These are phyloP conservation scores for Molorchus minor DNA, from an alignment of 2,888 invertebrate genomes.

Conservation along the genomic window DNA sequence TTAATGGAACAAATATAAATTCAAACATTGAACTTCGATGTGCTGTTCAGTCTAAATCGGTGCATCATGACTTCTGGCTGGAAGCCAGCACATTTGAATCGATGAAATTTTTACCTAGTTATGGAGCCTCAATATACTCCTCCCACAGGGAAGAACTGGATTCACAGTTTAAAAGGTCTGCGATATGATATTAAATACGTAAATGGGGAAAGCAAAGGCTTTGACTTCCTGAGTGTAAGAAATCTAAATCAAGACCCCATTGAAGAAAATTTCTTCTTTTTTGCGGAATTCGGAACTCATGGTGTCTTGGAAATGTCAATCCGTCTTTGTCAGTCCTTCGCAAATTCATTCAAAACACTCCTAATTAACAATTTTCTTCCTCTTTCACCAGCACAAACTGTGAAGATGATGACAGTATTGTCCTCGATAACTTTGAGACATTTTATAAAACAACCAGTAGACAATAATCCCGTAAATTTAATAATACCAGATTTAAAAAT, in stretches of 20 bases:
- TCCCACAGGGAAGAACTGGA: conserved; percentile 35
- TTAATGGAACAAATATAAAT: conserved; percentile 15
- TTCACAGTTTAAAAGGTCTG: conserved; percentile 31
- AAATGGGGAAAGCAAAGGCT: conserved; percentile 30
- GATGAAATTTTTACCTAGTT: conserved; percentile 15
- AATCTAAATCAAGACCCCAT: conserved; percentile 41
- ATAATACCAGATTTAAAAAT: no score
- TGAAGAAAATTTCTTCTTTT: conserved; percentile 44
- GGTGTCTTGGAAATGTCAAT: conserved; percentile 35
- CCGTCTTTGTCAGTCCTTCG: conserved; percentile 31
- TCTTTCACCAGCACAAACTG: conserved; percentile 34
- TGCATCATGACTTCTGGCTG: conserved; percentile 16
- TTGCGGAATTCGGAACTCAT: conserved; percentile 36
- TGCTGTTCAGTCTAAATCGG: conserved; percentile 12
- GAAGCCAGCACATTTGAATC: conserved; percentile 5
- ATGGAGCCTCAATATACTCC: conserved; percentile 22
- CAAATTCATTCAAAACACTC: conserved; percentile 32
- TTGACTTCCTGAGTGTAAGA: conserved; percentile 32
- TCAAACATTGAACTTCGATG: not conserved
- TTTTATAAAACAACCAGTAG: no score
- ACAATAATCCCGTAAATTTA: no score
- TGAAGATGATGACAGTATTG: conserved; percentile 30
- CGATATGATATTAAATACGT: conserved; percentile 29
- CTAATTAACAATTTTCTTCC: conserved; percentile 38
- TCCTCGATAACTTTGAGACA: conserved; percentile 24